Base-by-base conservation (phyloP, 2,113 vertebrate species). In the Anoplopoma fimbria region DNA sequence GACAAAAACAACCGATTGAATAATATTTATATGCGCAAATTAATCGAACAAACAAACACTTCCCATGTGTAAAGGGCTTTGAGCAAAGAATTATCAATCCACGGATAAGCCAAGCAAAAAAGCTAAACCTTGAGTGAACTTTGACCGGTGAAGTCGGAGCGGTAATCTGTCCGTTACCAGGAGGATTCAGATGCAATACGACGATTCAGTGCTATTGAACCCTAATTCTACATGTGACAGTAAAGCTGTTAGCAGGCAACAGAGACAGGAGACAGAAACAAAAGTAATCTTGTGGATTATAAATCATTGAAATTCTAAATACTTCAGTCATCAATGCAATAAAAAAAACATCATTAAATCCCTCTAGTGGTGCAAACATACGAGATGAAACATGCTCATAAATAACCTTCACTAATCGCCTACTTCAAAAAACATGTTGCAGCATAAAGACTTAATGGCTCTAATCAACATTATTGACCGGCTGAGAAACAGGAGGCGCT, bases 391-490 rank as follows among this genome's bases (percentile, higher is more conserved):
- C 12, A 19, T 9, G 25, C 47, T 36, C 17, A 3, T 60, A 42
- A 55, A 42, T 36, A 3, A 33, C 8, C 63, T 19, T 21, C 75
- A 29, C 9, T 78, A 31, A 83, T 31, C 6, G n/a, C 6, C 29
- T 9, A 1, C 10, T 33, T 57, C 19, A 21, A 29, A 14, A 34
- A 69, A 51, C 25, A 45, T 62, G 58, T 63, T 69, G 69, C 29
- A 64, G 69, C 60, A 64, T 69, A 36, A 80, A 78, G 47, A 70
- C 34, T 57, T 31, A 47, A 38, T 17, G 21, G 51, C 64, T 27
- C 60, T 57, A 25, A 68, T 75, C 38, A 68, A 31, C 63, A 49
- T 29, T 40, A 69, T 75, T 23, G 77, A 83, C 62, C 61, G 0
- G 9, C 2, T 3, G 68, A 71, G 49, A 55, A 27, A 47, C 13